Conservation (phyloP, 2,797 vertebrate genomes). For the Pseudochaenichthys georgianus region DNA sequence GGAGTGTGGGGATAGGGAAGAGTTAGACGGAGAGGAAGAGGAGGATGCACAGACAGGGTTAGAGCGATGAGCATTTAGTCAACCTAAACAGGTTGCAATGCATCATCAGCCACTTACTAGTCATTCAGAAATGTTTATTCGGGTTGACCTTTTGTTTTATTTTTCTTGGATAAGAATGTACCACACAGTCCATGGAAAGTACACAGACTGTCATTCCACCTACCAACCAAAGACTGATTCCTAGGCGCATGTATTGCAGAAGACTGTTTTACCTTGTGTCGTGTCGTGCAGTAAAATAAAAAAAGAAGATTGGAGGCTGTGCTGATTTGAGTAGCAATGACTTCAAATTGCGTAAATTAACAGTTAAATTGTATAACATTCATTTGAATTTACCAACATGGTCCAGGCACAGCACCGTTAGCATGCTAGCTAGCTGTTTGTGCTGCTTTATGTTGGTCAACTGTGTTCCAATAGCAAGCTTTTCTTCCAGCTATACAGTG, state of each 20-base stretch:
- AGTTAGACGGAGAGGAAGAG: conserved; percentile 61
- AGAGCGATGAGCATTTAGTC: conserved; percentile 88
- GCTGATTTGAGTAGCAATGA: not conserved
- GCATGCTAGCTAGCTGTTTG: not conserved
- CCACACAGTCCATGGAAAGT: not conserved
- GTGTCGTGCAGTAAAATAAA: not conserved
- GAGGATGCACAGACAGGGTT: conserved; percentile 76
- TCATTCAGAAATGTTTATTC: conserved; percentile 68
- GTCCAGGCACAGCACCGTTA: not conserved
- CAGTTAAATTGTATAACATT: not conserved
- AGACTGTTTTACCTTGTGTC: conserved; percentile 33
- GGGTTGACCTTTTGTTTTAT: conserved; percentile 30
- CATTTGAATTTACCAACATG: conserved; percentile 11
- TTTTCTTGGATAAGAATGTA: conserved; percentile 14
- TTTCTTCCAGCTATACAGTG: not conserved
- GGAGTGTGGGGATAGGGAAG: conserved; percentile 62
- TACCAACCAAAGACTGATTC: conserved; percentile 10
- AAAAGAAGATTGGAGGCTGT: not conserved
- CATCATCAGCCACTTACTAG: conserved; percentile 86
- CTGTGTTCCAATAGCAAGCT: not conserved
- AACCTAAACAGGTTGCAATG: conserved; percentile 89
- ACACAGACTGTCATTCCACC: conserved; percentile 24
- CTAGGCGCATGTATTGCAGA: conserved; percentile 19
- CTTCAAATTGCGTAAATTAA: conserved; percentile 10
- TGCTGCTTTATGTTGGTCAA: not conserved